Conservation (phyloP, 2,797 vertebrate species). For the Sardinella longiceps region DNA sequence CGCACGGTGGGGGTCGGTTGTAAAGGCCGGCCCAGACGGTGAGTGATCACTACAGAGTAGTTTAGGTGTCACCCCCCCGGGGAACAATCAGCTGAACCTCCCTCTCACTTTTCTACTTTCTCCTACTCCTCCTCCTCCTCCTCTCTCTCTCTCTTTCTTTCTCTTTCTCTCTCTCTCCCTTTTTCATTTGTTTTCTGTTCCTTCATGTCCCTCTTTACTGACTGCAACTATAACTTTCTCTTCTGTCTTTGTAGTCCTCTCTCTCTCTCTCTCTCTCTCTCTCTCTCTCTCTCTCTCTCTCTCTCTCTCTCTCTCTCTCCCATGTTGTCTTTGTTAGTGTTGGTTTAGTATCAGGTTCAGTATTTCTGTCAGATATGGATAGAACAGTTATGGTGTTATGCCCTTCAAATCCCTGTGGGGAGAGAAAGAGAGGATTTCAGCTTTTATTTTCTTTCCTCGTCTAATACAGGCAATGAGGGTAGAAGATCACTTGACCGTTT, state of each 20-base stretch:
- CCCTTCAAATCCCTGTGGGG: too few species aligned
- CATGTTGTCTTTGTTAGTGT: too few species aligned
- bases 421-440: too few species aligned
- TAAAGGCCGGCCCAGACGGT: neutral
- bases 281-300: too few species aligned
- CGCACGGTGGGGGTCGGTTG: neutral
- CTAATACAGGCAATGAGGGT: too few species aligned
- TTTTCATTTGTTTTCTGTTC: neutral
- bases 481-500: too few species aligned
- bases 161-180: neutral
- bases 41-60: constrained; percentile 3
- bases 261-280: neutral
- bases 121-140: neutral
- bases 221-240: neutral
- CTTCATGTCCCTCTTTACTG: neutral
- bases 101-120: neutral
- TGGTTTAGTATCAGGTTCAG: too few species aligned
- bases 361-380: too few species aligned
- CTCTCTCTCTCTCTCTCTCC: neutral
- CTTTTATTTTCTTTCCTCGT: too few species aligned
- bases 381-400: too few species aligned
- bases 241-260: neutral
- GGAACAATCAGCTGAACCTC: neutral
- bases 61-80: neutral
- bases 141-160: neutral